These are phyloP conservation scores for Equus quagga DNA, from an alignment of 2,113 vertebrate species.

Conservation along the genomic window DNA sequence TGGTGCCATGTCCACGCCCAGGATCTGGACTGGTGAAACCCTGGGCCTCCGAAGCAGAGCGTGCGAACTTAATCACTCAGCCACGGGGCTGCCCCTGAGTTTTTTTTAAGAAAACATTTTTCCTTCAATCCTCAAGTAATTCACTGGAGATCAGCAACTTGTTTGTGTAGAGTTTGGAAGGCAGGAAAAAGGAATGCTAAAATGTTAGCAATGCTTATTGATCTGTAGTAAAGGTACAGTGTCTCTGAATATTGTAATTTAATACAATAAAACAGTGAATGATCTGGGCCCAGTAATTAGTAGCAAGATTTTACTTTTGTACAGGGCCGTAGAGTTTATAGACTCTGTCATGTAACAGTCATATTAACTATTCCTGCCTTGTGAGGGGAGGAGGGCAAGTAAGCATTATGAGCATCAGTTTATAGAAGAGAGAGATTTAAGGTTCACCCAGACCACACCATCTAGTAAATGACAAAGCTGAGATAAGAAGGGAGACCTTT, in stretches of 20 bases:
- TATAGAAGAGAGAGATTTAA: background rate
- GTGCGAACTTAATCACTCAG: too few species aligned
- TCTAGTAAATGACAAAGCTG: background rate
- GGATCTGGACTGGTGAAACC: too few species aligned
- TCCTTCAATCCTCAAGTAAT: background rate
- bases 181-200: background rate
- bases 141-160: background rate
- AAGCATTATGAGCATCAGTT: background rate
- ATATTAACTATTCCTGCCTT: background rate
- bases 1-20: too few species aligned
- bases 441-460: background rate
- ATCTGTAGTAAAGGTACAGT: background rate
- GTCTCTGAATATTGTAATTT: background rate
- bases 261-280: background rate
- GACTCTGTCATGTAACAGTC: background rate
- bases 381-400: background rate
- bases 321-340: background rate
- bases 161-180: background rate
- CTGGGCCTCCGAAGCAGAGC: too few species aligned
- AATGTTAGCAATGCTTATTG: background rate
- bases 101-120: background rate
- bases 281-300: background rate
- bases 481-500: background rate
- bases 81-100: too few species aligned
- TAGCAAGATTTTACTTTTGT: background rate